phyloP scores from a whole-genome alignment of 2,888 invertebrate genomes.

The Perithous albicinctus region DNA sequence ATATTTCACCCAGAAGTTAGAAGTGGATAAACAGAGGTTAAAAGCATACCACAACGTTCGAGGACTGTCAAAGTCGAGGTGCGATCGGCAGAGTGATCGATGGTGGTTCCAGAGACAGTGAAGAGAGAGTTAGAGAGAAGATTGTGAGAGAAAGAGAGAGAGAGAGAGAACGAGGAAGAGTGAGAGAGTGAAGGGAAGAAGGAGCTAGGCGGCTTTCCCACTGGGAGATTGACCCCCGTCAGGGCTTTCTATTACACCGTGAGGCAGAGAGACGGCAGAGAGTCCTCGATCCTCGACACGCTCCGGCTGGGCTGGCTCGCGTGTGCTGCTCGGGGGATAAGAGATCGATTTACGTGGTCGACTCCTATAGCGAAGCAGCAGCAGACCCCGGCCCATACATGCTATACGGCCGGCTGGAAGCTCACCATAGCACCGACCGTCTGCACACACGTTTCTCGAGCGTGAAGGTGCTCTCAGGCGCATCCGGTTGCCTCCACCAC shows the following conservation, averaged over 20 bases:
- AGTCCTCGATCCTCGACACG: conserved; percentile 63
- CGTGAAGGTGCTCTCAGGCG: conserved; percentile 58
- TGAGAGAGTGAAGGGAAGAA: conserved; percentile 21
- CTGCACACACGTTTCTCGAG: conserved; percentile 48
- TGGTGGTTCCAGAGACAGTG: conserved; percentile 55
- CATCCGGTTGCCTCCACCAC: conserved; percentile 56
- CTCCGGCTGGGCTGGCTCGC: conserved; percentile 49
- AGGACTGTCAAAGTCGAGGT: conserved; percentile 49
- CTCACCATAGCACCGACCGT: conserved; percentile 14
- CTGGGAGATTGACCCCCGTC: conserved; percentile 79
- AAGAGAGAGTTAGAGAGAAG: conserved; percentile 19
- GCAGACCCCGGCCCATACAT: neutral
- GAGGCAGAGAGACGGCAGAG: conserved; percentile 50
- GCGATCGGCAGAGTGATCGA: conserved; percentile 60
- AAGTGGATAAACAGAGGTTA: conserved; percentile 32
- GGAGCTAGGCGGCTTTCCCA: conserved; percentile 47
- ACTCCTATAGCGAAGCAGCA: conserved; percentile 38
- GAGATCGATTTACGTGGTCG: conserved; percentile 67
- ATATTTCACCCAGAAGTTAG: conserved; percentile 17
- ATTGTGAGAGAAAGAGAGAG: conserved; percentile 6
- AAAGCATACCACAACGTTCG: conserved; percentile 44
- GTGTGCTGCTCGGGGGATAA: conserved; percentile 62
- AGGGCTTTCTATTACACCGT: conserved; percentile 79
- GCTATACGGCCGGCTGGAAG: neutral
- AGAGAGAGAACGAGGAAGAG: conserved; percentile 10